Percentiles rank a stretch among this genome's conserved stretches.
Conservation (phyloP, 1,140 invertebrate species). For the Drosophila aff. region DNA sequence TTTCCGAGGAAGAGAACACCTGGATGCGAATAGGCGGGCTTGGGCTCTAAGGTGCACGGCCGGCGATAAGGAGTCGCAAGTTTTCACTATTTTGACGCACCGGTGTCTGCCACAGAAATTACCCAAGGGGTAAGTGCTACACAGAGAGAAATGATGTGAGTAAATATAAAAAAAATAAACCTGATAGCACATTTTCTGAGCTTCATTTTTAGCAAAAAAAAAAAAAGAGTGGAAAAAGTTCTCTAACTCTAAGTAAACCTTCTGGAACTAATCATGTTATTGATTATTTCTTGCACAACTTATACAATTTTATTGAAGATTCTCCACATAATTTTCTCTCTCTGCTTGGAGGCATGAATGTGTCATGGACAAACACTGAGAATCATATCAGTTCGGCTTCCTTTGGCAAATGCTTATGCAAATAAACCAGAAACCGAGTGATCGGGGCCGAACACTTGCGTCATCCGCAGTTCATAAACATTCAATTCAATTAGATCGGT, state of each 20-base stretch:
- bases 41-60: constrained; percentile 64
- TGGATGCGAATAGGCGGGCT: constrained; percentile 52
- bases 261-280: neutral
- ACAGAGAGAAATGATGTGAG: neutral
- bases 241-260: too few relatives aligned
- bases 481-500: constrained; percentile 46
- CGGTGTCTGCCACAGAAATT: constrained; percentile 61
- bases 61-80: constrained; percentile 52
- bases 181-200: neutral
- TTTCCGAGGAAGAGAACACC: constrained; percentile 69
- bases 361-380: constrained; percentile 56
- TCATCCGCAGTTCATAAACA: constrained; percentile 60
- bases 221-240: neutral
- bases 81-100: constrained; percentile 74
- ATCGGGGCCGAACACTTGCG: constrained; percentile 62
- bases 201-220: too few relatives aligned
- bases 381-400: constrained; percentile 57
- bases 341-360: constrained; percentile 1
- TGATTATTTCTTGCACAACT: neutral
- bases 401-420: constrained; percentile 66
- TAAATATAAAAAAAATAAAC: neutral
- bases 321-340: neutral
- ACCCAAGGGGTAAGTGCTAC: constrained; percentile 13
- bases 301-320: neutral
- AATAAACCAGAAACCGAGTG: constrained; percentile 41